A percentile compares a stretch with the other conserved stretches of the same genome.
Evolutionary conservation across 2,113 vertebrate genomes (phyloP).

Genomic region (Antechinus stuartii): DNA sequence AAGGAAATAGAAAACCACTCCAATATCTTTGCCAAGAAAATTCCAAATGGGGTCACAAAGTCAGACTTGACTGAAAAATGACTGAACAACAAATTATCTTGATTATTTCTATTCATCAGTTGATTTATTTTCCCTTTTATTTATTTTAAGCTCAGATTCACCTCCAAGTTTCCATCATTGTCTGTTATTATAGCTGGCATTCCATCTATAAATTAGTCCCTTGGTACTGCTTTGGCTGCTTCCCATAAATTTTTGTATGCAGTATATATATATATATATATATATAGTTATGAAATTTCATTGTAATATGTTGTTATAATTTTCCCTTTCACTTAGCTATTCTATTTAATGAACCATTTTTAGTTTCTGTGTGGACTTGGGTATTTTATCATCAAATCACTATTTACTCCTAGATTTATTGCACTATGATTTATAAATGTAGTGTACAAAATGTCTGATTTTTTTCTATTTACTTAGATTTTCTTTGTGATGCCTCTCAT

Average conservation of each 20-base stretch:
- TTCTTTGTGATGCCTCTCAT: background rate
- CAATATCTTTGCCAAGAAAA: background rate
- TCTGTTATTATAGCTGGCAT: too few relatives aligned
- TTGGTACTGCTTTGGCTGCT: too few relatives aligned
- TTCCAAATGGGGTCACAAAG: background rate
- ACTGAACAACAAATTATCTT: background rate
- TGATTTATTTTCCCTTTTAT: background rate
- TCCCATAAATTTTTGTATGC: too few relatives aligned
- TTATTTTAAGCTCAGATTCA: background rate
- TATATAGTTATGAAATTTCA: too few relatives aligned
- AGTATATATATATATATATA: too few relatives aligned
- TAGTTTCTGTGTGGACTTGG: too few relatives aligned
- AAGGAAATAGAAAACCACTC: background rate
- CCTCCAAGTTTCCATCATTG: too few relatives aligned
- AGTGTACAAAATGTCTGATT: background rate
- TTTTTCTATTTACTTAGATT: background rate
- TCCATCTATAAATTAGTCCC: too few relatives aligned
- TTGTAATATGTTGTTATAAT: too few relatives aligned
- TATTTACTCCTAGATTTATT: background rate
- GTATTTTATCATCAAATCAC: too few relatives aligned
- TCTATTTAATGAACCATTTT: too few relatives aligned
- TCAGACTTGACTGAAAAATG: background rate
- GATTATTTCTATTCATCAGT: background rate
- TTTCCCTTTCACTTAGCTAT: too few relatives aligned
- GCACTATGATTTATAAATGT: background rate